A percentile compares a stretch with the other conserved stretches of the same genome.
phyloP scores from a whole-genome alignment of 2,797 vertebrate genomes.

The Trachurus trachurus region DNA sequence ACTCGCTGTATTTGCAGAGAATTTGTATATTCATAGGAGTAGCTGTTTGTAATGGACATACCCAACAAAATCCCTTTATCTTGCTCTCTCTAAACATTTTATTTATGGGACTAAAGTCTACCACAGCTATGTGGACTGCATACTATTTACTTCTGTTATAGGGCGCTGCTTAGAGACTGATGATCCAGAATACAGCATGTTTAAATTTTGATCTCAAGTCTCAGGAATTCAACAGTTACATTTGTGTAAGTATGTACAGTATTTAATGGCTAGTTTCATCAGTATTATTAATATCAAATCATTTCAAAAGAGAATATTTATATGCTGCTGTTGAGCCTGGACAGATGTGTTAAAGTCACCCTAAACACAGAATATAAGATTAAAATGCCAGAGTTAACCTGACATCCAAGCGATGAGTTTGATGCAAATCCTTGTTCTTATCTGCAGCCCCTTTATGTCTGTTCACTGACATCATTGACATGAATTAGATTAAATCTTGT shows the following conservation, averaged over 20 bases:
- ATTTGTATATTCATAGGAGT: constrained; percentile 69
- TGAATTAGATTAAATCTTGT: constrained; percentile 64
- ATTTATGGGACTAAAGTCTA: constrained; percentile 39
- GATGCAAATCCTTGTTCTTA: constrained; percentile 49
- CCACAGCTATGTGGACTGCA: constrained; percentile 35
- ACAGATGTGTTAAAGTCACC: neutral
- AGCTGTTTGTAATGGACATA: constrained; percentile 57
- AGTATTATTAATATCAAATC: neutral
- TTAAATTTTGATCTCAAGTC: constrained; percentile 30
- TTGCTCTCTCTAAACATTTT: constrained; percentile 42
- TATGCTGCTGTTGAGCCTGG: neutral
- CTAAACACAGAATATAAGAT: neutral
- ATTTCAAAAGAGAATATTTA: too few species aligned
- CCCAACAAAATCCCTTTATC: constrained; percentile 55
- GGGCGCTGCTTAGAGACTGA: constrained; percentile 8
- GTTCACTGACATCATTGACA: constrained; percentile 54
- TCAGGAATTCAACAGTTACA: constrained; percentile 13
- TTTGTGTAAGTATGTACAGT: neutral
- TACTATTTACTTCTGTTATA: constrained; percentile 24
- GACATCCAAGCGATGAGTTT: constrained; percentile 30
- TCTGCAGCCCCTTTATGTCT: constrained; percentile 45
- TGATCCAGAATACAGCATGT: constrained; percentile 14
- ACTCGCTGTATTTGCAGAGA: constrained; percentile 49
- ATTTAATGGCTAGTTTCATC: constrained; percentile 25
- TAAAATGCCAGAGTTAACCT: neutral